Base-by-base conservation (phyloP, 2,797 vertebrate genomes). In the Sus cebifrons region DNA sequence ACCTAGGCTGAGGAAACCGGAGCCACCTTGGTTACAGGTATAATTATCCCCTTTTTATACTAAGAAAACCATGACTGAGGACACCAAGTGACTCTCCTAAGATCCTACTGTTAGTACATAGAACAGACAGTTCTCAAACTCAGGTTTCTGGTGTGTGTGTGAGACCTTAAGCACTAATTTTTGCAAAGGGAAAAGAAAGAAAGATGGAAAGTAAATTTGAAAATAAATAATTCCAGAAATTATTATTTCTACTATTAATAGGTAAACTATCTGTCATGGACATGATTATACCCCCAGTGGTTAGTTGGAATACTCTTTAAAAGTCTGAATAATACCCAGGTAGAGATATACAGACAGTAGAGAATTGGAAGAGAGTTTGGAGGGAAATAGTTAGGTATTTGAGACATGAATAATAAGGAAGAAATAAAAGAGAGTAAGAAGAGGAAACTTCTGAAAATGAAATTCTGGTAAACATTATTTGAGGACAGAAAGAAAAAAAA, bases 181-280 rank as follows among this genome's bases (percentile, higher is more conserved):
- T 91, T 78, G 15, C 67, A 94, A 67, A 56, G 13, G 56, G 0
- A 79, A 71, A 18, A 88, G 77, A 75, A 3, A 65, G n/a, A n/a
- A 56, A 36, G 12, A 36, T 36, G 36, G 36, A 49, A 40, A 18
- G 52, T 29, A 68, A 56, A 68, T 32, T 25, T 81, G 44, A 75
- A 94, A 67, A 77, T 49, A 90, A 88, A 74, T 3, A 89, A 56
- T 88, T 67, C 18, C 21, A 89, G 75, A 79, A 54, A 23, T 44
- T 54, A 54, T 56, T 62, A 88, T 73, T 79, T 87, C 15, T 65
- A 15, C 71, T 68, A 67, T 60, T 74, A 91, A 15, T 74, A 91
- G 25, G 54, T 78, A 87, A 91, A 84, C 40, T 40, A 56, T 83
- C 49, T n/a, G 11, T 25, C 52, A 92, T 3, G 21, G n/a, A 65